Base-by-base conservation (phyloP, 2,113 vertebrate species). In the Tichodroma muraria region DNA sequence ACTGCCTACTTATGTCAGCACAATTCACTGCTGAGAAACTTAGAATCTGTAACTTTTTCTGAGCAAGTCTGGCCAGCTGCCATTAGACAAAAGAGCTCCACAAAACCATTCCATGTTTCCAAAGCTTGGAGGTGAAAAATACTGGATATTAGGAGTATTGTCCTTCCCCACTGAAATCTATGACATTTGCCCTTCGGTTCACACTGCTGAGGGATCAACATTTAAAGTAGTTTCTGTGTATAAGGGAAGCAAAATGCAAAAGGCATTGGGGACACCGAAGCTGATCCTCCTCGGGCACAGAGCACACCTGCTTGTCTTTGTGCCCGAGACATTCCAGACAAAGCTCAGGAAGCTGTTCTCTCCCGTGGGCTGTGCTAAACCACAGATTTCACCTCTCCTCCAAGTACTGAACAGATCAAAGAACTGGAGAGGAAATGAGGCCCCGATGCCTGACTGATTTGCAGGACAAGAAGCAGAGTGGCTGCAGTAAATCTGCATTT, bases 401-500 rank as follows among this genome's bases (percentile, higher is more conserved):
- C 35, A 10, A n/a, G 42, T 4, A 11, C 3, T 50, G 19, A 80
- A 42, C 63, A 94, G 71, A 80, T 77, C 85, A 91, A 56, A 86
- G 40, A 90, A 24, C 24, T 42, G 44, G 6, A 45, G 63, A 84
- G 59, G 65, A 89, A 89, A 28, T 35, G 70, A 61, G 78, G 73
- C n/a, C 50, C 44, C 18, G 5, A 44, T 25, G 47, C 31, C 15
- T 60, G 80, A 88, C 64, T 23, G 40, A 56, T 71, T 59, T 60
- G 69, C 60, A 92, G 83, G 72, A 59, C 27, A 80, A 61, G 71
- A 44, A n/a, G 76, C 38, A 47, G 82, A 47, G 42, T 6, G 63
- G 82, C 56, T 68, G 69, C 92, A 90, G 65, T 80, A 86, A 92
- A 94, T 88, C 80, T 89, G 69, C 47, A 75, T 81, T 86, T 84